phyloP scores from a whole-genome alignment of 1,140 invertebrate genomes.

The Hycleus phaleratus region DNA sequence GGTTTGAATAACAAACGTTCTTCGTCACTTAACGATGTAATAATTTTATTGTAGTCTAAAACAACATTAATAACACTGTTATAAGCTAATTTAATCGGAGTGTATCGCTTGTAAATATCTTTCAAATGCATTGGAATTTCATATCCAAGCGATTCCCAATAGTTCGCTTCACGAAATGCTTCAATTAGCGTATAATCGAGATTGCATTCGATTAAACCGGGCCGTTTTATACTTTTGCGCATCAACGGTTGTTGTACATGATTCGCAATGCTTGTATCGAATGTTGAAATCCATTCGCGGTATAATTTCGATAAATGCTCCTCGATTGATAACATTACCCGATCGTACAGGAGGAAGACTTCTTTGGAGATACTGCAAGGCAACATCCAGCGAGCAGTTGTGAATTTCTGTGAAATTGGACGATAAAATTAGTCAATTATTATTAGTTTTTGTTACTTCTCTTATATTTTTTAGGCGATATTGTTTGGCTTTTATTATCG shows the following conservation, averaged over 20 bases:
- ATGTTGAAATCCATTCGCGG: conserved; percentile 53
- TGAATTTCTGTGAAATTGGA: conserved; percentile 23
- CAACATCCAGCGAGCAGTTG: conserved; percentile 63
- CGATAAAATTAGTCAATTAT: too few relatives aligned
- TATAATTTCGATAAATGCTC: conserved; percentile 55
- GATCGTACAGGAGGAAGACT: conserved; percentile 56
- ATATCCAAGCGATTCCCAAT: conserved; percentile 56
- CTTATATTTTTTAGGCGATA: conserved; percentile 34
- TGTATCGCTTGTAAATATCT: conserved; percentile 55
- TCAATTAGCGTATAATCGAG: conserved; percentile 58
- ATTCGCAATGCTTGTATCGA: conserved; percentile 52
- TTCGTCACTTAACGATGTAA: conserved; percentile 50
- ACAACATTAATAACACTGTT: conserved; percentile 69
- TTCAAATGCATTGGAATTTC: conserved; percentile 57
- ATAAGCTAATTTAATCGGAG: conserved; percentile 56
- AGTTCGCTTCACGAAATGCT: conserved; percentile 58
- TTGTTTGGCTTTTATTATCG: conserved; percentile 55
- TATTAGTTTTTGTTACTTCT: too few relatives aligned
- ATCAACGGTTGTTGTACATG: conserved; percentile 65
- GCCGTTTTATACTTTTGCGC: conserved; percentile 52
- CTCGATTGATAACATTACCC: conserved; percentile 56
- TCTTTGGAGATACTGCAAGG: conserved; percentile 62
- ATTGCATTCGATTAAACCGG: conserved; percentile 67
- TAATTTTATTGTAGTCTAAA: conserved; percentile 72
- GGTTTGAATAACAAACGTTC: conserved; percentile 54